A percentile compares a stretch with the other conserved stretches of the same genome.
phyloP scores from a whole-genome alignment of 2,113 vertebrate species.

The Phalacrocorax brasilianus region DNA sequence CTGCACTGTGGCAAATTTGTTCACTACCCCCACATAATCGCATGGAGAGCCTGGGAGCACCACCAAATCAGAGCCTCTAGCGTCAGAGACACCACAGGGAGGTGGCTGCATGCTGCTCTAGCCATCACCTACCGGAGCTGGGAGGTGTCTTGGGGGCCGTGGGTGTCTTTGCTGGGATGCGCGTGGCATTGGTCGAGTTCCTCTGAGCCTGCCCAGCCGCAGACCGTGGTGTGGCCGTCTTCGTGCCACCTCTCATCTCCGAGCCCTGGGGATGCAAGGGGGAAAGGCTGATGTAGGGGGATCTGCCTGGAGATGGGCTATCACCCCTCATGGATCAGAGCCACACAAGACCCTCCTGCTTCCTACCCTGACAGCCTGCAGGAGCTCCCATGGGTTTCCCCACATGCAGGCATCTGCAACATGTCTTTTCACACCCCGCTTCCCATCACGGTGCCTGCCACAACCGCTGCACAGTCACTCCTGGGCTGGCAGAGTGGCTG shows the following conservation, averaged over 20 bases:
- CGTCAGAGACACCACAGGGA: fast-evolving
- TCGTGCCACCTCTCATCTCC: slow-evolving; percentile 67
- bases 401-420: fast-evolving
- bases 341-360: background rate
- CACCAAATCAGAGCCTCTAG: background rate
- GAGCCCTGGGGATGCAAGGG: slow-evolving; percentile 53
- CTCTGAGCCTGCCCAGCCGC: slow-evolving; percentile 73
- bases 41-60: background rate
- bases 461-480: background rate
- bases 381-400: background rate
- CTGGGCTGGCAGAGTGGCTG: background rate
- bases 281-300: background rate
- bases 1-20: background rate
- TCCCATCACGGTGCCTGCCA: background rate
- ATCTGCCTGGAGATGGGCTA: background rate
- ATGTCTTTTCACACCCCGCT: fast-evolving
- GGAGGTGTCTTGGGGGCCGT: slow-evolving; percentile 79
- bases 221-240: slow-evolving; percentile 65
- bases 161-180: slow-evolving; percentile 84
- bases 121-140: slow-evolving; percentile 59
- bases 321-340: background rate
- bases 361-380: background rate
- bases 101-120: background rate
- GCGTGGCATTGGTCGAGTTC: slow-evolving; percentile 78
- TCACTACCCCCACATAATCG: background rate